A percentile compares a stretch with the other conserved stretches of the same genome.
Evolutionary conservation across 2,888 invertebrate genomes (phyloP).

Genomic region (Rhabditoides inermis): DNA sequence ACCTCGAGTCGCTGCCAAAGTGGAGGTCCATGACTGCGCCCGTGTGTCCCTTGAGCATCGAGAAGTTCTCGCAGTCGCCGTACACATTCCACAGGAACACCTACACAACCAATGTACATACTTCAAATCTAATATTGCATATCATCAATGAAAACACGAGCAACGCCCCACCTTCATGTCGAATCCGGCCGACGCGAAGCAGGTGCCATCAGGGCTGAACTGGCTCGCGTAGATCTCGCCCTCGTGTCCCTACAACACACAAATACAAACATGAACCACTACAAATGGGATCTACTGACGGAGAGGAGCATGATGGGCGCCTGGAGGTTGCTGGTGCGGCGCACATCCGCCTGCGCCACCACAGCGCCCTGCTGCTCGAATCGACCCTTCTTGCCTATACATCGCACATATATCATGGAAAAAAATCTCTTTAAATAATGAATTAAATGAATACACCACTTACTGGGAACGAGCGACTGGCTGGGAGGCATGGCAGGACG

Average conservation of each 20-base stretch:
- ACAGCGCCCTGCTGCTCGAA: constrained; percentile 9
- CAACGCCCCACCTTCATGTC: constrained; percentile 78
- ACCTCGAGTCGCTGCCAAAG: constrained; percentile 50
- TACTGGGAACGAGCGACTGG: constrained; percentile 8
- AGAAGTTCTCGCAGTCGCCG: constrained; percentile 93
- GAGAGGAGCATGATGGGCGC: constrained; percentile 39
- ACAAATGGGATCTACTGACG: constrained; percentile 77
- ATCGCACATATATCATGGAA: no score
- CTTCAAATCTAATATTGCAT: neutral
- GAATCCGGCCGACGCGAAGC: constrained; percentile 85
- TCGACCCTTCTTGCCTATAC: constrained; percentile 13
- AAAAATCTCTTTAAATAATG: no score
- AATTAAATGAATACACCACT: no score
- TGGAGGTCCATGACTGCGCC: constrained; percentile 85
- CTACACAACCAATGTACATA: constrained; percentile 8
- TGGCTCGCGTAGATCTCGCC: constrained; percentile 86
- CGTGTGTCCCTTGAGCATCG: constrained; percentile 82
- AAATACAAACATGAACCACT: constrained; percentile 90
- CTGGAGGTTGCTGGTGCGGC: constrained; percentile 8
- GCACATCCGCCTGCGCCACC: constrained; percentile 4
- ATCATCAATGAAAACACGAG: constrained; percentile 1
- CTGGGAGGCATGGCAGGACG: constrained; percentile 10
- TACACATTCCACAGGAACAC: constrained; percentile 82
- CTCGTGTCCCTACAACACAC: constrained; percentile 83
- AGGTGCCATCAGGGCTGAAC: constrained; percentile 91